phyloP scores from a whole-genome alignment of 2,888 invertebrate genomes.

The Scrobipalpa costella region DNA sequence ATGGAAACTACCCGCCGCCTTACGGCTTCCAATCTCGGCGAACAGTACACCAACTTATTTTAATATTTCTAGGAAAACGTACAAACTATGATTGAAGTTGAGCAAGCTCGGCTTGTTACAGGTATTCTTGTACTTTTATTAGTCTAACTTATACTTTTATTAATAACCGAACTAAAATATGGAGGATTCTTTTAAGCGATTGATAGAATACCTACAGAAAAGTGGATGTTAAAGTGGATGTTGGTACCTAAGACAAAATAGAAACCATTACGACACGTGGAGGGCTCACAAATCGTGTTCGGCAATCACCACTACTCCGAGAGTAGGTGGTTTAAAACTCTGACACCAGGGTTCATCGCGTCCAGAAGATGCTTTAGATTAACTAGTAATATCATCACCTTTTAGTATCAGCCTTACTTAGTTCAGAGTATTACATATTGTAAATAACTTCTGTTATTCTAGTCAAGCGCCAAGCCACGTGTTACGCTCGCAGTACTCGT shows the following conservation, averaged over 20 bases:
- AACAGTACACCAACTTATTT: constrained; percentile 52
- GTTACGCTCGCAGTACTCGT: background rate
- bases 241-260: too few species aligned
- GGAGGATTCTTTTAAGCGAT: background rate
- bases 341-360: too few species aligned
- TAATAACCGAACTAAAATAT: too few species aligned
- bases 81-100: constrained; percentile 17
- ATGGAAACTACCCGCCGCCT: constrained; percentile 67
- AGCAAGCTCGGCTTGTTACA: background rate
- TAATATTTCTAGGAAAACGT: constrained; percentile 44
- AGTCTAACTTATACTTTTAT: too few species aligned
- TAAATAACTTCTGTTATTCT: background rate
- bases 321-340: too few species aligned
- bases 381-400: too few species aligned
- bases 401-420: too few species aligned
- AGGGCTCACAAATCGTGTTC: background rate
- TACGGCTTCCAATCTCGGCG: constrained; percentile 68
- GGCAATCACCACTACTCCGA: background rate
- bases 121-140: background rate
- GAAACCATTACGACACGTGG: background rate
- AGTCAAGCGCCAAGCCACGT: background rate
- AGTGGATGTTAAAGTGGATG: too few species aligned
- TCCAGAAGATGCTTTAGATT: too few species aligned
- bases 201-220: background rate
- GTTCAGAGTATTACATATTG: background rate